A percentile compares a stretch with the other conserved stretches of the same genome.
Evolutionary conservation across 2,113 vertebrate species (phyloP).

Genomic region (Ptilonorhynchus violaceus): DNA sequence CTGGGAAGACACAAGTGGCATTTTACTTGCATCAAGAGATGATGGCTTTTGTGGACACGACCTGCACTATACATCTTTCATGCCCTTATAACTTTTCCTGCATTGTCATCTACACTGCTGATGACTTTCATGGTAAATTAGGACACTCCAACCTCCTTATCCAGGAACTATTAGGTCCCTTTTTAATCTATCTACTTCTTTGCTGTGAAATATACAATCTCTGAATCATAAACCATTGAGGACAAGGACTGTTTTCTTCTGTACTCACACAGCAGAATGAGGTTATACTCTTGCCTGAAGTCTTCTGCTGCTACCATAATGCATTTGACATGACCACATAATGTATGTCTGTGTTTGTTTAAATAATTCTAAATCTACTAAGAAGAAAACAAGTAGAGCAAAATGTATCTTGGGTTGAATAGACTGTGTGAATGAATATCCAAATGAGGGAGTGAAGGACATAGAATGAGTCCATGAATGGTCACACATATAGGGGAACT

Average conservation of each 20-base stretch:
- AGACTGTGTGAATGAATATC: neutral
- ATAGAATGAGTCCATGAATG: neutral
- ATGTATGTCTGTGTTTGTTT: neutral
- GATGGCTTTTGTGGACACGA: neutral
- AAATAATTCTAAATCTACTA: neutral
- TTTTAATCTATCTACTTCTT: neutral
- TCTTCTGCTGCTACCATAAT: neutral
- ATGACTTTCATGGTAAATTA: conserved; percentile 2
- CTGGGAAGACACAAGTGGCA: conserved; percentile 30
- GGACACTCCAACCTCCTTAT: neutral
- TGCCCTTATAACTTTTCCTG: neutral
- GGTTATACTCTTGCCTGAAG: neutral
- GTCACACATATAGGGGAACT: rapidly evolving
- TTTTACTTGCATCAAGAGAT: neutral
- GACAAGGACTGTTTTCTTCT: neutral
- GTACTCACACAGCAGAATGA: neutral
- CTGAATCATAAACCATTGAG: neutral
- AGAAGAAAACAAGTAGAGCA: neutral
- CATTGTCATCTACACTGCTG: neutral
- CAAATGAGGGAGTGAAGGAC: neutral
- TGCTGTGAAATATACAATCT: neutral
- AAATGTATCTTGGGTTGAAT: neutral
- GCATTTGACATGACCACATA: neutral
- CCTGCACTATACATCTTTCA: neutral
- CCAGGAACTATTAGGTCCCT: neutral